Percentiles rank a stretch among this genome's conserved stretches.
phyloP scores from a whole-genome alignment of 1,140 invertebrate genomes.

The Tyrophagus putrescentiae region DNA sequence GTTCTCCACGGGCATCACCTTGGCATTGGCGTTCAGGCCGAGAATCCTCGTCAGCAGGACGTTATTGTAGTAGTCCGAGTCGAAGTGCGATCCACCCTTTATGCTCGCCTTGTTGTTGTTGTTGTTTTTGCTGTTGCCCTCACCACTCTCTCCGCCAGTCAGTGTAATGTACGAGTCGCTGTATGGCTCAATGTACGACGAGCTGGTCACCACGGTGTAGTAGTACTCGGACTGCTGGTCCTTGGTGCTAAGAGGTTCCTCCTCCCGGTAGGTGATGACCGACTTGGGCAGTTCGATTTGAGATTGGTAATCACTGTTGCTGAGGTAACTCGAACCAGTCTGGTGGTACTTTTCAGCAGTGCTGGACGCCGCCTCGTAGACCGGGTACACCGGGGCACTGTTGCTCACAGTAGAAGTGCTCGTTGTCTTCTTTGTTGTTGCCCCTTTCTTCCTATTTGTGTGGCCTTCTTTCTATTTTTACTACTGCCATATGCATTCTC shows the following conservation, averaged over 20 bases:
- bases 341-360: no score
- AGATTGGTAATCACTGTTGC: no score
- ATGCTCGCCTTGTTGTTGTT: no score
- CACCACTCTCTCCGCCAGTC: neutral
- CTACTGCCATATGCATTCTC: no score
- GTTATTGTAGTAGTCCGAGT: constrained; percentile 6
- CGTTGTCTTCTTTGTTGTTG: neutral
- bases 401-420: no score
- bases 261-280: no score
- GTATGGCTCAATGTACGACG: constrained; percentile 1
- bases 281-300: no score
- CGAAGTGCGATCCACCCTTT: no score
- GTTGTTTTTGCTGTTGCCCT: neutral
- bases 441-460: neutral
- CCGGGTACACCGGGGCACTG: neutral
- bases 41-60: neutral
- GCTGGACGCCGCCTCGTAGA: no score
- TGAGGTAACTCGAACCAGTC: no score
- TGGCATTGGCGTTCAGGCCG: neutral
- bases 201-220: neutral
- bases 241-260: neutral
- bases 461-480: neutral
- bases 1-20: neutral
- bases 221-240: neutral
- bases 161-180: neutral